A percentile compares a stretch with the other conserved stretches of the same genome.
phyloP scores from a whole-genome alignment of 2,888 invertebrate genomes.

The Itoplectis maculator region DNA sequence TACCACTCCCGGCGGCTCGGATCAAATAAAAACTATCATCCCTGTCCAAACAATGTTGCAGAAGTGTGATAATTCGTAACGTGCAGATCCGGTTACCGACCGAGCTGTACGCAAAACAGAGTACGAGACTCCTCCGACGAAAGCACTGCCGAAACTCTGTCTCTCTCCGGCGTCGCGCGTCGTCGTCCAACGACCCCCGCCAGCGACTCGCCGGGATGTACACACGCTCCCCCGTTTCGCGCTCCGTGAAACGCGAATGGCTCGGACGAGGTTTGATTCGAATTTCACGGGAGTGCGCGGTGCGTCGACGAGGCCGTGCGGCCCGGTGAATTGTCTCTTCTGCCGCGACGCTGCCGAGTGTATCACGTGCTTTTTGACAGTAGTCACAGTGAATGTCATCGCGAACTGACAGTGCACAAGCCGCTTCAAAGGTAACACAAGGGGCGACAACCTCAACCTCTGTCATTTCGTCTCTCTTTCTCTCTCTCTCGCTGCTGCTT shows the following conservation, averaged over 20 bases:
- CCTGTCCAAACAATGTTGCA: too few species aligned
- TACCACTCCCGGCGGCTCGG: too few species aligned
- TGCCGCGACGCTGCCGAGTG: constrained; percentile 19
- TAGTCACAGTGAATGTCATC: constrained; percentile 47
- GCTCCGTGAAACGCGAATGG: constrained; percentile 66
- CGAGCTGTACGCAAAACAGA: background rate
- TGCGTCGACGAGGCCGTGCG: constrained; percentile 43
- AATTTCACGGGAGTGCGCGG: constrained; percentile 64
- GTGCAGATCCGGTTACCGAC: background rate
- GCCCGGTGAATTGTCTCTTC: constrained; percentile 36
- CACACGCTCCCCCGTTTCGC: constrained; percentile 62
- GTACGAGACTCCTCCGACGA: background rate
- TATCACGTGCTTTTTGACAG: constrained; percentile 12
- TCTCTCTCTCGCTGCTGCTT: constrained; percentile 40
- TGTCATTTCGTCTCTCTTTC: constrained; percentile 12
- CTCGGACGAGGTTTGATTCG: constrained; percentile 66
- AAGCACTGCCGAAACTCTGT: constrained; percentile 7
- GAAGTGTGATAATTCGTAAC: background rate
- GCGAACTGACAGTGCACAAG: constrained; percentile 43
- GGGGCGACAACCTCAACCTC: constrained; percentile 6
- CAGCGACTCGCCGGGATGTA: constrained; percentile 26
- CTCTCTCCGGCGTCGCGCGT: constrained; percentile 1
- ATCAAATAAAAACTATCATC: too few species aligned
- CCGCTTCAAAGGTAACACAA: constrained; percentile 47
- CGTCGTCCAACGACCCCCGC: constrained; percentile 48